A percentile compares a stretch with the other conserved stretches of the same genome.
phyloP scores from a whole-genome alignment of 1,140 invertebrate genomes.

The Drosophila elegans region DNA sequence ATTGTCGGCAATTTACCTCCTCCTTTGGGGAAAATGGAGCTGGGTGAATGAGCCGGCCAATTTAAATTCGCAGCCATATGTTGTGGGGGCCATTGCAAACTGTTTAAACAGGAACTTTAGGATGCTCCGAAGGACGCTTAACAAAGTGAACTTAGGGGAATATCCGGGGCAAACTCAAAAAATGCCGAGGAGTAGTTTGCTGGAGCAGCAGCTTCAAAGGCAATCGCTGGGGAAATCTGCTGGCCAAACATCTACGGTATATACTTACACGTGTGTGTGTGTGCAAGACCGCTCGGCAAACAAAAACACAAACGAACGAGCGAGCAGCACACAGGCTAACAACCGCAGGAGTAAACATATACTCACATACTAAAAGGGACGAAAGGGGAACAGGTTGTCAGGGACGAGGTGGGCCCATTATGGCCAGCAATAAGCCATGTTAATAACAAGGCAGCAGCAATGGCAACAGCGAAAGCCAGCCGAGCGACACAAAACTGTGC shows the following conservation, averaged over 20 bases:
- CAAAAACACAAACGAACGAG: conserved; percentile 72
- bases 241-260: conserved; percentile 58
- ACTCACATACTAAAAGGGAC: too few relatives aligned
- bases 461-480: conserved; percentile 11
- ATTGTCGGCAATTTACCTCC: conserved; percentile 42
- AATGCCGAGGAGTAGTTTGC: conserved; percentile 14
- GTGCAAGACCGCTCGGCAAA: conserved; percentile 69
- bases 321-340: conserved; percentile 61
- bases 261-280: conserved; percentile 4
- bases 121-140: conserved; percentile 56
- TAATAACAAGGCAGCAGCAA: conserved; percentile 64
- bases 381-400: conserved; percentile 52
- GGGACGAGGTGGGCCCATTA: conserved; percentile 60
- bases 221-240: conserved; percentile 78
- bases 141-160: conserved; percentile 71
- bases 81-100: conserved; percentile 12
- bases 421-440: conserved; percentile 79
- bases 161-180: conserved; percentile 16
- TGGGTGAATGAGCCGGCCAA: conserved; percentile 16
- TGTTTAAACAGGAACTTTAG: conserved; percentile 63
- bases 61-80: conserved; percentile 31
- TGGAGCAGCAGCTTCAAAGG: conserved; percentile 58
- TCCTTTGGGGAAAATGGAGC: background rate
- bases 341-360: conserved; percentile 70
- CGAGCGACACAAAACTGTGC: conserved; percentile 71